Evolutionary conservation across 2,113 vertebrate genomes (phyloP).

Genomic region (Cheilinus undulatus): DNA sequence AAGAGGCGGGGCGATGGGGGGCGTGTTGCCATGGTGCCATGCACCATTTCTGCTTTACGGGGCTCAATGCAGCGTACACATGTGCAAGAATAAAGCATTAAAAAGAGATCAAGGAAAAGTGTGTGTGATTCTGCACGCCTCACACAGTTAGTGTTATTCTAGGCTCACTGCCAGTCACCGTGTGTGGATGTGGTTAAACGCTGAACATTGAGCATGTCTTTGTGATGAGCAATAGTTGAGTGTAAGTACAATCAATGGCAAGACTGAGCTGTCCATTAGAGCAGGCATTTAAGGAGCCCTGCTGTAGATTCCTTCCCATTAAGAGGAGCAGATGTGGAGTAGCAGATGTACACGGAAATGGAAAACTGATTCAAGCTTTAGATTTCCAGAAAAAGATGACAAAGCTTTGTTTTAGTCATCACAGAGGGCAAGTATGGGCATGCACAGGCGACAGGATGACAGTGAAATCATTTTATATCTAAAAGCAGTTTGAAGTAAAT

Average conservation of each 20-base stretch:
- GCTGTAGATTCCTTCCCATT: slow-evolving; percentile 46
- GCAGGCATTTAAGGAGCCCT: slow-evolving; percentile 6
- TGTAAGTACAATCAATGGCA: slow-evolving; percentile 43
- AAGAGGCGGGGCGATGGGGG: slow-evolving; percentile 52
- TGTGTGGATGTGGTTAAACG: slow-evolving; percentile 35
- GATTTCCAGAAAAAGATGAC: slow-evolving; percentile 1
- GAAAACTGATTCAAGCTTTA: background rate
- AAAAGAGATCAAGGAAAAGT: slow-evolving; percentile 9
- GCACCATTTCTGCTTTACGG: slow-evolving; percentile 61
- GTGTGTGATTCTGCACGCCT: background rate
- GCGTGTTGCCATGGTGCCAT: slow-evolving; percentile 73
- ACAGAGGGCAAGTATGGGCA: slow-evolving; percentile 6
- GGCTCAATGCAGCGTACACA: slow-evolving; percentile 48
- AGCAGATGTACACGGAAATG: slow-evolving; percentile 13
- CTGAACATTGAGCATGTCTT: background rate
- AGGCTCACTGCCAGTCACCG: slow-evolving; percentile 19
- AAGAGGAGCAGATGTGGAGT: slow-evolving; percentile 25
- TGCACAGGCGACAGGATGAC: background rate
- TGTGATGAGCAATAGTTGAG: slow-evolving; percentile 26
- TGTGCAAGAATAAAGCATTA: slow-evolving; percentile 41
- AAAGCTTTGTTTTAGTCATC: background rate
- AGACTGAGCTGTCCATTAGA: slow-evolving; percentile 40
- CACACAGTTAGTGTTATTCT: background rate
- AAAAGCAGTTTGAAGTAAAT: no score
- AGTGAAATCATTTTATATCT: no score